phyloP scores from a whole-genome alignment of 2,113 vertebrate genomes.

The Halichoeres trimaculatus region DNA sequence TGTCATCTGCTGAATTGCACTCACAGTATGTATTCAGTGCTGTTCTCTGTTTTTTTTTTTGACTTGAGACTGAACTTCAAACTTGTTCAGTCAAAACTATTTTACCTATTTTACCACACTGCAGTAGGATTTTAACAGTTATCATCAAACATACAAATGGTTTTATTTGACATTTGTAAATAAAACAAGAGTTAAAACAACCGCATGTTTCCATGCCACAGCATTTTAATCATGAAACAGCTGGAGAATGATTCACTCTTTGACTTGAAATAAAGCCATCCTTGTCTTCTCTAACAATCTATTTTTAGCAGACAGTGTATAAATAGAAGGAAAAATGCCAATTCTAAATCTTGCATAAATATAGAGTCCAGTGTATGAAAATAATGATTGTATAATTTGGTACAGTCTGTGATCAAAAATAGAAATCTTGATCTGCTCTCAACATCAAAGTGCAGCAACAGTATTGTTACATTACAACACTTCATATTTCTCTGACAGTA shows the following conservation, averaged over 20 bases:
- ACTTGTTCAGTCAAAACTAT: too few species aligned
- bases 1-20: too few species aligned
- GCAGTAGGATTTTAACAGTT: too few species aligned
- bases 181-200: constrained; percentile 35
- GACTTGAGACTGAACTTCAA: too few species aligned
- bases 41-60: too few species aligned
- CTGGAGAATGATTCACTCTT: constrained; percentile 21
- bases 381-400: constrained; percentile 56
- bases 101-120: too few species aligned
- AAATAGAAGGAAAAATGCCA: constrained; percentile 61
- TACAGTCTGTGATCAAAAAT: constrained; percentile 64
- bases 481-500: constrained; percentile 7
- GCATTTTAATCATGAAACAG: constrained; percentile 66
- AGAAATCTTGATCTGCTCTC: constrained; percentile 43
- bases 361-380: constrained; percentile 57
- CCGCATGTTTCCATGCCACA: constrained; percentile 34
- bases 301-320: constrained; percentile 44
- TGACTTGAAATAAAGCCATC: constrained; percentile 14
- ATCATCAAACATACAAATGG: too few species aligned
- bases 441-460: constrained; percentile 32
- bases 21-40: too few species aligned
- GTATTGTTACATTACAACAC: constrained; percentile 27
- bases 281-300: constrained; percentile 29
- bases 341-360: constrained; percentile 57
- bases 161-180: neutral